These are phyloP conservation scores for Argynnis bischoffii DNA, from an alignment of 2,888 invertebrate species.

Conservation along the genomic window DNA sequence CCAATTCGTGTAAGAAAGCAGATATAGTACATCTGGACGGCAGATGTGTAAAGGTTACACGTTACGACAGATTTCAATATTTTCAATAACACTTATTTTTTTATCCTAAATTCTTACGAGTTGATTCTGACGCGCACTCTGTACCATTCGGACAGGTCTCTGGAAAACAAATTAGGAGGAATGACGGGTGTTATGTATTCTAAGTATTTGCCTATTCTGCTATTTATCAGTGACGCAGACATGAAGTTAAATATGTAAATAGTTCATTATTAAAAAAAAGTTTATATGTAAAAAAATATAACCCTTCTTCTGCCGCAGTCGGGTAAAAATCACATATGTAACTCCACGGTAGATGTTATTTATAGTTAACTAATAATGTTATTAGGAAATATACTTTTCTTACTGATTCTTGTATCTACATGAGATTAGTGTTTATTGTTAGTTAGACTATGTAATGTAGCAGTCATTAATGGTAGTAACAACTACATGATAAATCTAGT, in stretches of 20 bases:
- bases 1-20: slow-evolving; percentile 75
- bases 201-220: slow-evolving; percentile 35
- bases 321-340: background rate
- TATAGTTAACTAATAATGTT: background rate
- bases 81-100: slow-evolving; percentile 74
- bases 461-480: slow-evolving; percentile 25
- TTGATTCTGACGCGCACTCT: slow-evolving; percentile 92
- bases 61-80: slow-evolving; percentile 76
- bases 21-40: slow-evolving; percentile 78
- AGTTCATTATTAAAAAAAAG: background rate
- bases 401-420: slow-evolving; percentile 8
- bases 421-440: slow-evolving; percentile 35
- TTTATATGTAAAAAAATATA: too few relatives aligned
- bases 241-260: slow-evolving; percentile 14
- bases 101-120: slow-evolving; percentile 87
- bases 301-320: too few relatives aligned
- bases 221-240: background rate
- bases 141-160: slow-evolving; percentile 90
- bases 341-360: background rate
- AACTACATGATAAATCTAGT: slow-evolving; percentile 32
- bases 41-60: slow-evolving; percentile 78
- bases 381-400: slow-evolving; percentile 4
- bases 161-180: slow-evolving; percentile 80
- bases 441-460: slow-evolving; percentile 37
- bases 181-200: slow-evolving; percentile 67